These are phyloP conservation scores for Rhyacophila brunnea DNA, from an alignment of 1,140 invertebrate species.

Conservation along the genomic window DNA sequence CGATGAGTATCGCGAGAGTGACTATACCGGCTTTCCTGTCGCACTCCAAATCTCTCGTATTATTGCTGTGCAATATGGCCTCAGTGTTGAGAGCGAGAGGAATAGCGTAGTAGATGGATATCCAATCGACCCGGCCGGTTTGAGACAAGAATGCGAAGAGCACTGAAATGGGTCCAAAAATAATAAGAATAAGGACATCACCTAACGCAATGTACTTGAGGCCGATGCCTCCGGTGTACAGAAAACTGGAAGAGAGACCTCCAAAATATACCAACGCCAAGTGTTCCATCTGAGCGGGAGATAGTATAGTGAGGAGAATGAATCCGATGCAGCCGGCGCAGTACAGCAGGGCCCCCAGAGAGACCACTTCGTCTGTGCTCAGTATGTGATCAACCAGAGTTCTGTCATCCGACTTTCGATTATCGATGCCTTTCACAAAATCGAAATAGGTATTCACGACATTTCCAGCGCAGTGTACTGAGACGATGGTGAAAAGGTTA, in stretches of 20 bases:
- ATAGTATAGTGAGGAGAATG: constrained; percentile 73
- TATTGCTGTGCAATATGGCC: constrained; percentile 93
- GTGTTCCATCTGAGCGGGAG: constrained; percentile 90
- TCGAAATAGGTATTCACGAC: constrained; percentile 97
- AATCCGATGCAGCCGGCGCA: constrained; percentile 86
- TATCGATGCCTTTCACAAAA: constrained; percentile 91
- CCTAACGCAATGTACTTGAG: constrained; percentile 92
- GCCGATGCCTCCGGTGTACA: constrained; percentile 91
- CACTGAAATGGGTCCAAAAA: constrained; percentile 94
- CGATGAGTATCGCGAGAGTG: constrained; percentile 91
- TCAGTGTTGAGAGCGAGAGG: constrained; percentile 92
- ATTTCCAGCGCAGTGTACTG: constrained; percentile 93
- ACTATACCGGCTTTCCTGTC: constrained; percentile 86
- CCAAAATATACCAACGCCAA: constrained; percentile 92
- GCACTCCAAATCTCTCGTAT: constrained; percentile 84
- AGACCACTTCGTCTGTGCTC: constrained; percentile 81
- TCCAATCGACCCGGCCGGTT: constrained; percentile 81
- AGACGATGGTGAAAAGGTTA: constrained; percentile 81
- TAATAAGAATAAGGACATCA: constrained; percentile 86
- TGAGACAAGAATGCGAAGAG: constrained; percentile 91
- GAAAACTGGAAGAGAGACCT: constrained; percentile 91
- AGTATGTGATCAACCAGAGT: constrained; percentile 90
- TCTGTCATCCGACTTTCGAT: constrained; percentile 87
- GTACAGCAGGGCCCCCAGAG: constrained; percentile 84
- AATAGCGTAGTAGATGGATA: constrained; percentile 88